phyloP scores from a whole-genome alignment of 2,113 vertebrate species.

The Nanger granti region DNA sequence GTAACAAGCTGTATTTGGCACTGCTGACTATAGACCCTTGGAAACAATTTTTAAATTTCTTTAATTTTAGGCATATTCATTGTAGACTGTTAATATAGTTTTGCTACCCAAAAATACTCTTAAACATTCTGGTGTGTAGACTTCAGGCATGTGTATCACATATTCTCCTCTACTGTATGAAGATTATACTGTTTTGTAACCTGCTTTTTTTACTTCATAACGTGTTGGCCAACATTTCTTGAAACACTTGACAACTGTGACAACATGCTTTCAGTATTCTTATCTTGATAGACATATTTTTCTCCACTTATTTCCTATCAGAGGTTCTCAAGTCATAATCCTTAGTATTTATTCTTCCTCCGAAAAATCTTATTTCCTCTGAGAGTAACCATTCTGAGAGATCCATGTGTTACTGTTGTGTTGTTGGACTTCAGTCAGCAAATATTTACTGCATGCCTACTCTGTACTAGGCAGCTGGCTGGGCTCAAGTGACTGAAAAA shows the following conservation, averaged over 20 bases:
- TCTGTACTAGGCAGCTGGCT: not conserved
- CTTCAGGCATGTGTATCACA: not conserved
- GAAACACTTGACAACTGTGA: not conserved
- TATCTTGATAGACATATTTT: constrained; percentile 30
- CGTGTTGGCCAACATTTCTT: not conserved
- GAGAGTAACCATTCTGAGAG: not conserved
- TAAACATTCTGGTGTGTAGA: not conserved
- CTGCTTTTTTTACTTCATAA: constrained; percentile 9
- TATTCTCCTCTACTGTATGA: not conserved
- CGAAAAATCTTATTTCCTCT: not conserved
- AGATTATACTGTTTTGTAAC: not conserved
- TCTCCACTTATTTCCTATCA: constrained; percentile 27
- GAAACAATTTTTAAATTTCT: not conserved
- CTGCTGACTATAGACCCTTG: not conserved
- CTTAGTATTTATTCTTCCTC: constrained; percentile 19
- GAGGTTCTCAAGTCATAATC: constrained; percentile 24
- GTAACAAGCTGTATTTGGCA: not conserved
- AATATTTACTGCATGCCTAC: not conserved
- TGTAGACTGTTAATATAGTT: not conserved
- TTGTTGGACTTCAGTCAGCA: constrained; percentile 3
- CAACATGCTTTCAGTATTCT: constrained; percentile 13
- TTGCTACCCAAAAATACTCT: not conserved
- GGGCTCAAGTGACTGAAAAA: not conserved
- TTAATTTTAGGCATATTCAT: not conserved
- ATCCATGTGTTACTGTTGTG: not conserved